These are phyloP conservation scores for Cydia pomonella DNA, from an alignment of 1,140 invertebrate genomes.

Conservation along the genomic window DNA sequence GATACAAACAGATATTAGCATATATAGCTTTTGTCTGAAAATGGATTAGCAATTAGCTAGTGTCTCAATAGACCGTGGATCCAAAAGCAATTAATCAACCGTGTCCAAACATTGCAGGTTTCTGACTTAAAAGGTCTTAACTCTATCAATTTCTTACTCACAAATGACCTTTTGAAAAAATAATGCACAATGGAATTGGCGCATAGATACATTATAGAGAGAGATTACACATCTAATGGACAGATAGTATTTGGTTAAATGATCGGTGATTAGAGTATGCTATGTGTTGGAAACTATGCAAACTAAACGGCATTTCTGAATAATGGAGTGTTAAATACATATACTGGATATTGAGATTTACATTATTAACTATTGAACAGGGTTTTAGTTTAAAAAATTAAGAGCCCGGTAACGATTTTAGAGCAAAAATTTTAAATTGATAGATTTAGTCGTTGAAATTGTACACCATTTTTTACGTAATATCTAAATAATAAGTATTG, in stretches of 20 bases:
- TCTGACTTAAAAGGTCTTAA: neutral
- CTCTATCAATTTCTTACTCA: neutral
- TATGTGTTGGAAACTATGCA: neutral
- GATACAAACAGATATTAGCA: neutral
- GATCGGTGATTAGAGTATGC: neutral
- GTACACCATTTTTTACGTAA: no score
- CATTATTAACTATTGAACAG: no score
- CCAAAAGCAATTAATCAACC: neutral
- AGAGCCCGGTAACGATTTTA: no score
- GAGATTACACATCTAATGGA: neutral
- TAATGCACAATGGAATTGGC: neutral
- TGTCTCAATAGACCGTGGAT: constrained; percentile 9
- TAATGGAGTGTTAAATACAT: no score
- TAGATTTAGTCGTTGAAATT: no score
- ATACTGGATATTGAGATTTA: no score
- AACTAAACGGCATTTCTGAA: neutral
- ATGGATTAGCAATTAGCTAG: constrained; percentile 10
- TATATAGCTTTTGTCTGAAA: neutral
- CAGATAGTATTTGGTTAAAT: neutral
- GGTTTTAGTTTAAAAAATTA: no score
- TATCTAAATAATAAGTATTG: no score
- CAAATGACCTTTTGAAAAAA: neutral
- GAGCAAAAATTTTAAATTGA: no score
- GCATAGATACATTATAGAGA: neutral
- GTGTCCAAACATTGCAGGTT: neutral